Evolutionary conservation across 2,888 invertebrate genomes (phyloP).

Genomic region (Idaea dimidiata): DNA sequence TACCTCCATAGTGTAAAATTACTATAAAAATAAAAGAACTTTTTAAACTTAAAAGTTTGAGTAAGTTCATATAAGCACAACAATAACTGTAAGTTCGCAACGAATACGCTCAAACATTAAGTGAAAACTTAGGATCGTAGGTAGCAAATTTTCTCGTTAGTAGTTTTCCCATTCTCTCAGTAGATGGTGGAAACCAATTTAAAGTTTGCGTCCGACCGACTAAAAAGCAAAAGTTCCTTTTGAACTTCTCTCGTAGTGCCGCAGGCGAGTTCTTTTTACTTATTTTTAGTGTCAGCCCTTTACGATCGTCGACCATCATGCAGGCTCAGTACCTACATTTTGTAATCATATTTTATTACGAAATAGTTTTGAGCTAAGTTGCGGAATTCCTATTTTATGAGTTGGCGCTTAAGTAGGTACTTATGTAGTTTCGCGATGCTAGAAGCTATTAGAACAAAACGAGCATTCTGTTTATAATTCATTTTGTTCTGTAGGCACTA

Average conservation of each 20-base stretch:
- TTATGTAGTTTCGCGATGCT: not conserved
- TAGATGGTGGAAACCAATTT: conserved; percentile 70
- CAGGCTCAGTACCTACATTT: conserved; percentile 44
- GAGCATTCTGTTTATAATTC: too few species aligned
- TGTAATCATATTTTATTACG: conserved; percentile 42
- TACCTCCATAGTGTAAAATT: too few species aligned
- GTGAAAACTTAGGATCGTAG: conserved; percentile 38
- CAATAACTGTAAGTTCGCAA: conserved; percentile 10
- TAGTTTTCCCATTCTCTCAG: conserved; percentile 59
- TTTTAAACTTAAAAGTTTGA: not conserved
- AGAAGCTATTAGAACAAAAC: not conserved
- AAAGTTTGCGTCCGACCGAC: conserved; percentile 72
- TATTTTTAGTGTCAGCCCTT: conserved; percentile 62
- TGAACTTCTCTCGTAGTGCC: conserved; percentile 58
- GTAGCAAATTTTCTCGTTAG: conserved; percentile 52
- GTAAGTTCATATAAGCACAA: conserved; percentile 11
- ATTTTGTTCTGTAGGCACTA: too few species aligned
- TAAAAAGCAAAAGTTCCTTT: conserved; percentile 74
- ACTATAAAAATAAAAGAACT: too few species aligned
- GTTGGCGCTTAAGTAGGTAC: not conserved
- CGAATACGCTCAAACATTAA: conserved; percentile 34
- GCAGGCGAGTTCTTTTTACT: conserved; percentile 60
- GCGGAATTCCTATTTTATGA: conserved; percentile 32
- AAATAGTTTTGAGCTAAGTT: conserved; percentile 32
- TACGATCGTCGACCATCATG: conserved; percentile 60